Evolutionary conservation across 2,797 vertebrate genomes (phyloP).

Genomic region (Eulemur coronatus): DNA sequence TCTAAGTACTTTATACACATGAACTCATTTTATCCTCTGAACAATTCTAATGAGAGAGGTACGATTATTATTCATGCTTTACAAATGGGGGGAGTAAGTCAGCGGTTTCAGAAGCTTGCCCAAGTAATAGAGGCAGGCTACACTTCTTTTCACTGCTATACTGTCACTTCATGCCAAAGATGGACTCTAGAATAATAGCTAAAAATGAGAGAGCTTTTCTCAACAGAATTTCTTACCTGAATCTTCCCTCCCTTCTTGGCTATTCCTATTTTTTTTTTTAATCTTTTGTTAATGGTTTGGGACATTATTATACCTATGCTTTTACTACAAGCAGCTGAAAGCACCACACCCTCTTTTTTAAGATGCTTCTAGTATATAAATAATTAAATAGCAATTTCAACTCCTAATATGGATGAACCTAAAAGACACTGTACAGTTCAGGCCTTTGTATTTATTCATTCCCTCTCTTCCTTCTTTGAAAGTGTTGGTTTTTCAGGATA

Average conservation of each 20-base stretch:
- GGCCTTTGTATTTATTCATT: neutral
- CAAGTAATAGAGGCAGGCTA: neutral
- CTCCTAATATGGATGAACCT: neutral
- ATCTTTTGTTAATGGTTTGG: neutral
- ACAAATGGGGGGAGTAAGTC: neutral
- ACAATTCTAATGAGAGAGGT: neutral
- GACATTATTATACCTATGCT: neutral
- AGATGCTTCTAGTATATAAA: neutral
- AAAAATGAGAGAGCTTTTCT: neutral
- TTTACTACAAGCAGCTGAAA: slow-evolving; percentile 23
- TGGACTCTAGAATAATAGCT: neutral
- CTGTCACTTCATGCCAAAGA: neutral
- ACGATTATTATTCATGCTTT: neutral
- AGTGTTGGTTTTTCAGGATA: neutral
- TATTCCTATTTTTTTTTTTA: neutral
- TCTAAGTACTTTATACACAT: neutral
- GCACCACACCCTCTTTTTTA: neutral
- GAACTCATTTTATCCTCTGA: neutral
- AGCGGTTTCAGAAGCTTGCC: neutral
- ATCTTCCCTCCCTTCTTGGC: neutral
- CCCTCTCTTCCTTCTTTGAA: neutral
- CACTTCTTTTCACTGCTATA: neutral
- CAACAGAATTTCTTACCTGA: neutral
- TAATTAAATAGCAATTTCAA: neutral
- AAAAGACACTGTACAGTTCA: neutral